Evolutionary conservation across 64 coral and sea anemone genomes (phyloP), one percentile per base, ranked within the genome.

Genomic region (Dendronephthya gigantea): DNA sequence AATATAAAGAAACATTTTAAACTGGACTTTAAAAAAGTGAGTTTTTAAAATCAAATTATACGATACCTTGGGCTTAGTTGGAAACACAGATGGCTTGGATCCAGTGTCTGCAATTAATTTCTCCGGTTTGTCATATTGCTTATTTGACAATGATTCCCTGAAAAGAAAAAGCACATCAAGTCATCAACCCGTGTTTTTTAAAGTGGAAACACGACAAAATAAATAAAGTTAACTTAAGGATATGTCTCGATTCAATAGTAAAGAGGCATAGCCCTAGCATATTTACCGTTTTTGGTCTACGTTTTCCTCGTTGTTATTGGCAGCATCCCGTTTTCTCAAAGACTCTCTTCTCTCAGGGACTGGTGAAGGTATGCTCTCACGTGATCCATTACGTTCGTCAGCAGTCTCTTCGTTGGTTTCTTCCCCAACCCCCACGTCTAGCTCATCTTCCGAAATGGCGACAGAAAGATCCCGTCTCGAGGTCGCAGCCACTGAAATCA

Each of bases 401-500:
- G 27, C 9, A 9, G 36, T 33, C 29, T 12, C 32, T 33, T 39
- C 31, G 36, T 39, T 16, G 29, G 72, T 12, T 28, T 29, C 0
- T 35, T 79, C 72, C 28, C 13, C 29, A 12, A 9, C 25, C 22
- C 29, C 29, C 7, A 45, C 41, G 11, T 79, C 72, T 7, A 79
- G 72, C 36, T 79, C 72, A 8, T 79, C 72, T 79, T 79, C 72
- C 1, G 72, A 79, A 3, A 79, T 15, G 19, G 72, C 22, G 7
- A 35, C 13, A 1, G 55, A 62, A 34, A 36, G 30, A 29, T 98
- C 92, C 15, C 85, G 87, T 83, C 92, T 82, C 11, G 89, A 92
- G 27, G 95, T 98, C 0, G 95, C 84, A 1, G 95, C 92, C n/a
- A 98, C 82, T 7, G 95, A 98, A 13, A 98, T 82, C 66, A 98